Conservation (phyloP, 2,888 invertebrate species). For the Melinaea menophilus region DNA sequence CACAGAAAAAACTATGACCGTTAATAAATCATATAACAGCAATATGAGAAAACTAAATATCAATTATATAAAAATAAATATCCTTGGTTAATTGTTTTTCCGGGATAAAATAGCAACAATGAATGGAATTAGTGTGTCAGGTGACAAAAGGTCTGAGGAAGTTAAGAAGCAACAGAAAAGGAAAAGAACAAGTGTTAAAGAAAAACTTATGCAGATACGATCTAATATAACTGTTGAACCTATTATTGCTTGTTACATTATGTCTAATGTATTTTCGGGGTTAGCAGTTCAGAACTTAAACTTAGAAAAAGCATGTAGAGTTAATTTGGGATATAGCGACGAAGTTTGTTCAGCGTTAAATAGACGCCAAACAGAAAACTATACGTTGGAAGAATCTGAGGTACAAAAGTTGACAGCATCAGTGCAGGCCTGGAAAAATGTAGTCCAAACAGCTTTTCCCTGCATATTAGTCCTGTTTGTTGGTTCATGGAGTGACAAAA, state of each 20-base stretch:
- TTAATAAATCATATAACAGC: conserved; percentile 16
- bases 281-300: conserved; percentile 90
- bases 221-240: conserved; percentile 83
- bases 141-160: conserved; percentile 54
- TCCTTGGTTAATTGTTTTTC: conserved; percentile 16
- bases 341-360: conserved; percentile 87
- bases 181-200: conserved; percentile 52
- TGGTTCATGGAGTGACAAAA: conserved; percentile 81
- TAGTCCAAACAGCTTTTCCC: conserved; percentile 77
- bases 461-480: conserved; percentile 76
- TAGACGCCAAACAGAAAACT: conserved; percentile 83
- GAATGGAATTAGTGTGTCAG: conserved; percentile 63
- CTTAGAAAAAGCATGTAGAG: conserved; percentile 90
- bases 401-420: conserved; percentile 79
- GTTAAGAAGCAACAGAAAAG: conserved; percentile 50
- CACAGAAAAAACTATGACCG: conserved; percentile 12
- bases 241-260: conserved; percentile 82
- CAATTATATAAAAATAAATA: conserved; percentile 37
- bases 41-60: conserved; percentile 39
- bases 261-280: conserved; percentile 83
- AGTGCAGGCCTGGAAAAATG: conserved; percentile 78
- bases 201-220: conserved; percentile 72
- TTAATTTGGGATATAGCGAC: conserved; percentile 85
- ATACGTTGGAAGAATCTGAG: conserved; percentile 80
- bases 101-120: conserved; percentile 42